Base-by-base conservation (phyloP, 2,888 invertebrate species). In the Onthophagus sagittarius region DNA sequence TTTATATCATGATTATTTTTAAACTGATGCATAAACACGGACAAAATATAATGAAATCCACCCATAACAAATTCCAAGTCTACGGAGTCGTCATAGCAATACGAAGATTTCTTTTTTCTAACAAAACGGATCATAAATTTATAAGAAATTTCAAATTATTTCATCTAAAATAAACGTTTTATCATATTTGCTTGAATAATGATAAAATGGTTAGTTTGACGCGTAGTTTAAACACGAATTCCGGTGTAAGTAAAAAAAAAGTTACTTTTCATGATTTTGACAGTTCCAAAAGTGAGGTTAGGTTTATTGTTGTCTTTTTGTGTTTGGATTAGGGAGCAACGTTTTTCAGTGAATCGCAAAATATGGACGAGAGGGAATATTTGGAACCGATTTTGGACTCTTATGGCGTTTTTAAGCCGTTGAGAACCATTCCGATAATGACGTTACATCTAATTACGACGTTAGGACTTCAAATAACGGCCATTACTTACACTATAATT, bases 261-360 rank as follows among this genome's bases (percentile, higher is more conserved):
- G 72, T 69, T 65, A 70, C 39, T 39, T n/a, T 33, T 69, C 14
- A 71, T 71, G 70, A 65, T 72, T 62, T 53, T 53, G 39, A 39
- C 67, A 63, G 14, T 72, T 63, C 72, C 13, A 73, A 53, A 15
- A 65, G 23, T 69, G 39, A 14, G 62, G 15, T 13, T 33, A 73
- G 70, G 63, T 70, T 62, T 63, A 62, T 71, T 64, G 33, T 64
- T 74, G 62, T 74, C 71, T n/a, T 15, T 67, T 32, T 53, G 15
- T 13, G 53, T 53, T 74, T 71, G 85, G 85, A 81, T 72, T 76
- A 85, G 86, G 86, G 86, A 63, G 86, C 85, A 33, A 85, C 85
- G 74, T 86, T 86, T 80, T 85, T 85, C 74, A 84, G 84, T 74
- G 86, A 86, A 78, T 83, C 85, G 23, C 81, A 80, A 67, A 84